These are phyloP conservation scores for Drosophila sp. DNA, from an alignment of 1,140 invertebrate genomes.

Conservation along the genomic window DNA sequence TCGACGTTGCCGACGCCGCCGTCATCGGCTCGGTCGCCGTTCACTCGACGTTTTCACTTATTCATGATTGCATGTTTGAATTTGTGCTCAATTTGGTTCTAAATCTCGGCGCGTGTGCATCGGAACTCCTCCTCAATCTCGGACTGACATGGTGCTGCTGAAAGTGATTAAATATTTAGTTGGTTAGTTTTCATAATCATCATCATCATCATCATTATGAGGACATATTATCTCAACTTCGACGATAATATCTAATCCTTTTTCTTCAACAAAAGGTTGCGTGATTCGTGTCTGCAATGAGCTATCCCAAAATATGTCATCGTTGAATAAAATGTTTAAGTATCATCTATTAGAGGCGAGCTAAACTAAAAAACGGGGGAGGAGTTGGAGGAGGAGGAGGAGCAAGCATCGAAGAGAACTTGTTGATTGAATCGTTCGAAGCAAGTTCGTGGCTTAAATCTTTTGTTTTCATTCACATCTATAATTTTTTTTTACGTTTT, in stretches of 20 bases:
- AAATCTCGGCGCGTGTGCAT: constrained; percentile 75
- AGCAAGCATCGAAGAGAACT: not conserved
- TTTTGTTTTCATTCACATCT: constrained; percentile 36
- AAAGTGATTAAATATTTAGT: constrained; percentile 77
- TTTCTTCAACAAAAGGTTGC: constrained; percentile 47
- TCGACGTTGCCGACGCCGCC: not conserved
- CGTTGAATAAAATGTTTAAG: constrained; percentile 74
- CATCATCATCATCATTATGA: not conserved
- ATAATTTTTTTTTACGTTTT: constrained; percentile 8
- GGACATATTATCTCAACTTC: not conserved
- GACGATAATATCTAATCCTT: constrained; percentile 2
- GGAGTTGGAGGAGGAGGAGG: not conserved
- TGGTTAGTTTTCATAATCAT: constrained; percentile 58
- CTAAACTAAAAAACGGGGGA: constrained; percentile 25
- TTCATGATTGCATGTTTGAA: constrained; percentile 63
- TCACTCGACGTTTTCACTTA: constrained; percentile 68
- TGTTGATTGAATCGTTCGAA: constrained; percentile 26
- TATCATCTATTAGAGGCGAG: constrained; percentile 65
- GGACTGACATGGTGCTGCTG: constrained; percentile 68
- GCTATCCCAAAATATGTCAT: constrained; percentile 73
- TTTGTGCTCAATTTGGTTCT: constrained; percentile 77
- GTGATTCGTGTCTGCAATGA: constrained; percentile 67
- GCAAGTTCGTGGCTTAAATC: constrained; percentile 51
- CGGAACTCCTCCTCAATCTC: constrained; percentile 33
- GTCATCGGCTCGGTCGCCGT: constrained; percentile 28